phyloP scores from a whole-genome alignment of 2,888 invertebrate species.

The Brachypalpus laphriformis region DNA sequence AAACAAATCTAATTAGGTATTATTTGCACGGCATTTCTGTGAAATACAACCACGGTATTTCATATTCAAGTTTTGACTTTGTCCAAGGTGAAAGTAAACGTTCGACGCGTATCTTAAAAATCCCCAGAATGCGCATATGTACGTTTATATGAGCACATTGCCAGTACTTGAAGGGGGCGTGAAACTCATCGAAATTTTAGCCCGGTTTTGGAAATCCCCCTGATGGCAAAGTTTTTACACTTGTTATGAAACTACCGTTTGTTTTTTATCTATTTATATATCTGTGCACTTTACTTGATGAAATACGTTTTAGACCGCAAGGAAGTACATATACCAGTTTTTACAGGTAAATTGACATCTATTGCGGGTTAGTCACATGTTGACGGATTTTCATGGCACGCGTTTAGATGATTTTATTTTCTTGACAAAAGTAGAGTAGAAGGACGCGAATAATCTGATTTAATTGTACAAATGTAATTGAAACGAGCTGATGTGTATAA shows the following conservation, averaged over 20 bases:
- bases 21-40: conserved; percentile 13
- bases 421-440: neutral
- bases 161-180: neutral
- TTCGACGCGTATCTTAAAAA: neutral
- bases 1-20: conserved; percentile 6
- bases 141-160: neutral
- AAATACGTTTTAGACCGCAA: neutral
- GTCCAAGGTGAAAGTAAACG: conserved; percentile 2
- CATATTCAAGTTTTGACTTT: conserved; percentile 11
- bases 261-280: neutral
- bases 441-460: neutral
- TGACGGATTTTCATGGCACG: neutral
- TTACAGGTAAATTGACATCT: neutral
- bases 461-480: neutral
- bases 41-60: neutral
- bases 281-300: neutral
- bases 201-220: neutral
- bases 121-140: neutral
- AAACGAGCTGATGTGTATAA: no score
- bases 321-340: neutral
- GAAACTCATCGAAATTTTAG: neutral
- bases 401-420: neutral
- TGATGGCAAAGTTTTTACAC: neutral
- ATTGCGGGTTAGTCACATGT: neutral
- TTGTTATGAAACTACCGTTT: neutral